These are phyloP conservation scores for Phortica magna DNA, from an alignment of 2,888 invertebrate genomes.

Conservation along the genomic window DNA sequence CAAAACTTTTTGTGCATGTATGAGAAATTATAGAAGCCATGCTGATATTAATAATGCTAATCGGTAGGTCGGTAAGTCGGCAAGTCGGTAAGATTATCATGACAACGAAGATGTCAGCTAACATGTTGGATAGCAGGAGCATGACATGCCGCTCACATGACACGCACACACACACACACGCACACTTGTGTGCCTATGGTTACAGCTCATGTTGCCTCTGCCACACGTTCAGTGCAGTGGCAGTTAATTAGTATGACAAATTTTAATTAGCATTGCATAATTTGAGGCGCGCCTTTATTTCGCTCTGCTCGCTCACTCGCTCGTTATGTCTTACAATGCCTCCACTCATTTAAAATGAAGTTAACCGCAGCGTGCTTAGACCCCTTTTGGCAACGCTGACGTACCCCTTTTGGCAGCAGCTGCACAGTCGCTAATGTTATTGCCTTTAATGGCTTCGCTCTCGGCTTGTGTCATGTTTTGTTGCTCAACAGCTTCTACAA, in stretches of 20 bases:
- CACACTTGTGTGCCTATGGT: background rate
- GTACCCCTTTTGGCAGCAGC: conserved; percentile 1
- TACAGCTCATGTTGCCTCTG: conserved; percentile 5
- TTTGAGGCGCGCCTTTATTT: background rate
- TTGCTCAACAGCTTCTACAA: conserved; percentile 61
- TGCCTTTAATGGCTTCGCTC: conserved; percentile 30
- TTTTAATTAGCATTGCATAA: conserved; percentile 61
- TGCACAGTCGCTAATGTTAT: conserved; percentile 46
- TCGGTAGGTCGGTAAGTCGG: too few relatives aligned
- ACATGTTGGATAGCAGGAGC: background rate
- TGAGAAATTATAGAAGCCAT: background rate
- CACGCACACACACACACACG: background rate
- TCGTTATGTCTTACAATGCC: background rate
- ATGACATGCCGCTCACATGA: background rate
- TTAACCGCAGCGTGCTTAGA: background rate
- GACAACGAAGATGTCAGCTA: conserved; percentile 22
- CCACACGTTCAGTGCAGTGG: conserved; percentile 39
- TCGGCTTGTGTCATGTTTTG: conserved; percentile 41
- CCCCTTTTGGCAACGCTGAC: conserved; percentile 1
- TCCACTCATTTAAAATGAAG: conserved; percentile 10
- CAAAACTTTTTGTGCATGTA: background rate
- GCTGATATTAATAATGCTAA: background rate
- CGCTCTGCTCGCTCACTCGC: too few relatives aligned
- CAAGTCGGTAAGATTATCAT: conserved; percentile 12
- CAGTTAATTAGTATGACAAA: conserved; percentile 71